phyloP scores from a whole-genome alignment of 2,797 vertebrate genomes.

The Peromyscus eremicus region DNA sequence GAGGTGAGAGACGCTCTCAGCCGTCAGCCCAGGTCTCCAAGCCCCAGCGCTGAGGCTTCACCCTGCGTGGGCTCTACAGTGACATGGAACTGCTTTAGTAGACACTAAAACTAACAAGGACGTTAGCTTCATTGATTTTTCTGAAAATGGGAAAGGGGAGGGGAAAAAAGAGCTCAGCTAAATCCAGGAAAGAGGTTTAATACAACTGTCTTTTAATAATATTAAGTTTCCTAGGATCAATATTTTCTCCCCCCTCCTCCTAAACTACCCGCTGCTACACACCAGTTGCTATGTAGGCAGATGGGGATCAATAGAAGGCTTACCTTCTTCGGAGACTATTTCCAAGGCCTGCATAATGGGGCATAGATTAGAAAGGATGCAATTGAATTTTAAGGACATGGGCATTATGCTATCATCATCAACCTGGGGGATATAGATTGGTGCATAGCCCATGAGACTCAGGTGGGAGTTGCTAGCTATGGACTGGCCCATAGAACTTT shows the following conservation, averaged over 20 bases:
- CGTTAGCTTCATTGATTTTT: constrained; percentile 89
- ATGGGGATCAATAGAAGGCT: constrained; percentile 81
- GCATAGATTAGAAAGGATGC: constrained; percentile 55
- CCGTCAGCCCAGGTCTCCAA: constrained; percentile 51
- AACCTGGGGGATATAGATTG: neutral
- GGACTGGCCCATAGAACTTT: neutral
- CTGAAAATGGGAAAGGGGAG: constrained; percentile 82
- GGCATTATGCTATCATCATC: neutral
- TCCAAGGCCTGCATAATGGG: constrained; percentile 69
- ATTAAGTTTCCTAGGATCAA: constrained; percentile 89
- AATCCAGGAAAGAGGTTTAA: constrained; percentile 89
- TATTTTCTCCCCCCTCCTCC: constrained; percentile 84
- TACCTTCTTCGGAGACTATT: constrained; percentile 77
- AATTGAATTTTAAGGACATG: constrained; percentile 66
- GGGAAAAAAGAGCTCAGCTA: constrained; percentile 74
- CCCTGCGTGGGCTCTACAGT: constrained; percentile 73
- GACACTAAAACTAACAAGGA: constrained; percentile 83
- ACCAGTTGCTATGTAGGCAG: constrained; percentile 76
- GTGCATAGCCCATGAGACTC: neutral
- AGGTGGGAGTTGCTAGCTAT: neutral
- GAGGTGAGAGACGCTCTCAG: constrained; percentile 33
- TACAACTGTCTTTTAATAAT: constrained; percentile 89
- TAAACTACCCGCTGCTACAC: constrained; percentile 80
- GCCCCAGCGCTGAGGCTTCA: constrained; percentile 66
- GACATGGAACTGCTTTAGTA: constrained; percentile 79